Base-by-base conservation (phyloP, 2,888 invertebrate genomes). In the Ectemnius cavifrons region DNA sequence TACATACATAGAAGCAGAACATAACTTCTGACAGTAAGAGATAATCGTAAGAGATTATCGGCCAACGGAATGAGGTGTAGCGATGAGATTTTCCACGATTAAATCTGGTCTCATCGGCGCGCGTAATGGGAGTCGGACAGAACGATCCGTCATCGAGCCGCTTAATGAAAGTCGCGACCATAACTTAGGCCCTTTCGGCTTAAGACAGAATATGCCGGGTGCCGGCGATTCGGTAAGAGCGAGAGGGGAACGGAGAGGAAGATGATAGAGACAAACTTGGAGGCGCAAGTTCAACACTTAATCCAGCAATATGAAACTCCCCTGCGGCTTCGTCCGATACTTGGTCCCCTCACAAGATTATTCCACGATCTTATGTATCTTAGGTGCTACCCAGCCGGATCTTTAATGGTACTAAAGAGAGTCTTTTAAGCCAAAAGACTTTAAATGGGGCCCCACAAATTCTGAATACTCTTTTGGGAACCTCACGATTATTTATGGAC, bases 131-230 rank as follows among this genome's bases (percentile, higher is more conserved):
- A 83, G 75, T 74, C 76, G 66, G 76, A 81, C 82, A 77, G 80
- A 79, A 79, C 86, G 84, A 89, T 89, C 88, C 81, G 86, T 89
- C 89, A 89, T 88, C 84, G 75, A 67, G 81, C 77, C 84, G 83
- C 86, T 89, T 89, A 89, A 89, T 89, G 88, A 89, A 87, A 89
- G 79, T 79, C 85, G 75, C 76, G 70, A 67, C 77, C 76, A 84
- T 83, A 83, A 84, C 78, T 85, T 82, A 83, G 81, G 76, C 68
- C 68, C 64, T 52, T 74, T 47, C 46, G 77, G 78, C 84, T 80
- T 84, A 85, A 85, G 86, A 84, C 77, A 67, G 27, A 58, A 37
- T 37, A 6, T 37, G 8, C 23, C 23, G 23, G 68, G 27, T 46
- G 58, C 73, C 63, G 73, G 65, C 75, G 71, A 67, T 52, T 27